Conservation (phyloP, 2,888 invertebrate species). For the Lasioglossum zephyrum region DNA sequence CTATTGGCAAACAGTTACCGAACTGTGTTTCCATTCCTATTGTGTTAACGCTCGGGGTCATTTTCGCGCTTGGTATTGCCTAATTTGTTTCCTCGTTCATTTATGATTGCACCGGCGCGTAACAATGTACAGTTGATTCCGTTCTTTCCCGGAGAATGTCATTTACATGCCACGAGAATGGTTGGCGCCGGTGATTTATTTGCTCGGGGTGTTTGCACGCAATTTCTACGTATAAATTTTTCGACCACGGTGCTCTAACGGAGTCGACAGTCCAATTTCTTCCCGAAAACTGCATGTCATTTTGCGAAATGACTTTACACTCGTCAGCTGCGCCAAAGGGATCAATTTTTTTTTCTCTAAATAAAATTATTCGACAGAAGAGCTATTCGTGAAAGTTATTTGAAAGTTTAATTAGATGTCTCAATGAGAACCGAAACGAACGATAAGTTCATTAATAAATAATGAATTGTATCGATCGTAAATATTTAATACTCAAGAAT, state of each 20-base stretch:
- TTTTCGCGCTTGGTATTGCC: background rate
- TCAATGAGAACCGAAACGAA: background rate
- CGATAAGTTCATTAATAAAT: too few relatives aligned
- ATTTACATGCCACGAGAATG: background rate
- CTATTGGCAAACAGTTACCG: background rate
- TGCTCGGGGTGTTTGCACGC: background rate
- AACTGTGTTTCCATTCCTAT: background rate
- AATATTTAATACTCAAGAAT: too few relatives aligned
- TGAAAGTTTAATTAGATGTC: background rate
- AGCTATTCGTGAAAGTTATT: background rate
- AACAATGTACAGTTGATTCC: constrained; percentile 4
- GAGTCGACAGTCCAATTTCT: background rate
- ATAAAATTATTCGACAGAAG: background rate
- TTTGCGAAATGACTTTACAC: background rate
- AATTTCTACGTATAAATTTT: background rate
- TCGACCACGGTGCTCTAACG: background rate
- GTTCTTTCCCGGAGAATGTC: background rate
- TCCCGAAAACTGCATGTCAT: background rate
- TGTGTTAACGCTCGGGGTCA: background rate
- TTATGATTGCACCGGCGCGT: background rate
- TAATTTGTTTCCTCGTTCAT: constrained; percentile 6
- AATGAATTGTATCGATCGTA: too few relatives aligned
- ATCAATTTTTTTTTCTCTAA: background rate
- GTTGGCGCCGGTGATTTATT: background rate
- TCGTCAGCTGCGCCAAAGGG: background rate